phyloP scores from a whole-genome alignment of 2,888 invertebrate species.

The Lithodes maja region DNA sequence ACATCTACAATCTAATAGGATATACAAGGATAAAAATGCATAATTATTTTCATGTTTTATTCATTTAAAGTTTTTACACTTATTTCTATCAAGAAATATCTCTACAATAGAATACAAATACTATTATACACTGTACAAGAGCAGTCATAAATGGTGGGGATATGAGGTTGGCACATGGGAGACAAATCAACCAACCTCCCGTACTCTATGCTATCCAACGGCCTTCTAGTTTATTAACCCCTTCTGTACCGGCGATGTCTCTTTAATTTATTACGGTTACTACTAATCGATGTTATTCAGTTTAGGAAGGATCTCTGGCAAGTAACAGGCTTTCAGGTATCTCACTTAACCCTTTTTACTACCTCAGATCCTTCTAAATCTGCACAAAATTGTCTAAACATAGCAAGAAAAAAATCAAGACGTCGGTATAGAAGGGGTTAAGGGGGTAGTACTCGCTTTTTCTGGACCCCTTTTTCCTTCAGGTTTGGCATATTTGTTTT shows the following conservation, averaged over 20 bases:
- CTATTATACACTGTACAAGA: constrained; percentile 58
- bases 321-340: background rate
- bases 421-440: too few species aligned
- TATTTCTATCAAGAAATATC: constrained; percentile 47
- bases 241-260: background rate
- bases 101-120: constrained; percentile 63
- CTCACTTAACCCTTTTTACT: background rate
- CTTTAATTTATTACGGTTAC: background rate
- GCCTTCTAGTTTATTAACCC: background rate
- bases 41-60: background rate
- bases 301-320: background rate
- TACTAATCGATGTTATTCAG: background rate
- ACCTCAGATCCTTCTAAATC: too few species aligned
- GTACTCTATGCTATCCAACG: background rate
- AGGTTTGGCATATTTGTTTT: too few species aligned
- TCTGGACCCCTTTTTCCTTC: too few species aligned
- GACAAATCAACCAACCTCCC: background rate
- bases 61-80: constrained; percentile 40
- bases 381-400: too few species aligned
- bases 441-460: too few species aligned
- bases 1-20: background rate
- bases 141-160: constrained; percentile 31
- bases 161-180: background rate
- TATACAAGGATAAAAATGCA: background rate
- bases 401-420: too few species aligned